phyloP scores from a whole-genome alignment of 2,888 invertebrate species.

The Cephonodes hylas region DNA sequence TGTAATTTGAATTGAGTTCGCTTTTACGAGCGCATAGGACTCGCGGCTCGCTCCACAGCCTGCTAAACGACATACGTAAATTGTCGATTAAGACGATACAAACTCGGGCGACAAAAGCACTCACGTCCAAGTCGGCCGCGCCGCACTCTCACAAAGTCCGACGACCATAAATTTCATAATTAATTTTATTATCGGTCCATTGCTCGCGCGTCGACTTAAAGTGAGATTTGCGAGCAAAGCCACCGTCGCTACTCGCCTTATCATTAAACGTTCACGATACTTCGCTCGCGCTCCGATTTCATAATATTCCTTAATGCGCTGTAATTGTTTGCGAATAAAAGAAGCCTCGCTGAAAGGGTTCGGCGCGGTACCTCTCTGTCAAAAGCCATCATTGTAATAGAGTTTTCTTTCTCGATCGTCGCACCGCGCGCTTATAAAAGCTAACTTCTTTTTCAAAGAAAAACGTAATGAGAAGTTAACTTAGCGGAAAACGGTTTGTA shows the following conservation, averaged over 20 bases:
- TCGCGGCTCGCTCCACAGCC: conserved; percentile 29
- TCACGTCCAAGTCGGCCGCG: conserved; percentile 47
- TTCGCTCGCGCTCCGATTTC: conserved; percentile 49
- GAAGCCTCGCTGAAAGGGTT: conserved; percentile 54
- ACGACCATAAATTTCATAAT: conserved; percentile 57
- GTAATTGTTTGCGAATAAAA: conserved; percentile 69
- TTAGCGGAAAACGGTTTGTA: conserved; percentile 70
- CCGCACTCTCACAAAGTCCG: conserved; percentile 31
- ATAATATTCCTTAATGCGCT: conserved; percentile 58
- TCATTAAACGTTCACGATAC: conserved; percentile 70
- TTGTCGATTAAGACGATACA: conserved; percentile 67
- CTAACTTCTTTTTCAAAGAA: conserved; percentile 71
- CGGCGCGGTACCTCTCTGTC: conserved; percentile 46
- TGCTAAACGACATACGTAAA: conserved; percentile 61
- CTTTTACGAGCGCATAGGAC: conserved; percentile 49
- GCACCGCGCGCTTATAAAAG: conserved; percentile 60
- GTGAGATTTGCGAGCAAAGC: conserved; percentile 69
- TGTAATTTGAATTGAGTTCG: conserved; percentile 51
- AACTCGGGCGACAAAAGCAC: conserved; percentile 58
- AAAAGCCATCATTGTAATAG: conserved; percentile 72
- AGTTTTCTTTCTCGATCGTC: conserved; percentile 65
- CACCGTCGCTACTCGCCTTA: conserved; percentile 60
- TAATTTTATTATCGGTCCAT: conserved; percentile 72
- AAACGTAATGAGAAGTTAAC: conserved; percentile 79
- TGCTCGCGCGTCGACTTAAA: conserved; percentile 65